A percentile compares a stretch with the other conserved stretches of the same genome.
These are phyloP conservation scores for Laupala kohalensis DNA, from an alignment of 1,140 invertebrate genomes.

Conservation along the genomic window DNA sequence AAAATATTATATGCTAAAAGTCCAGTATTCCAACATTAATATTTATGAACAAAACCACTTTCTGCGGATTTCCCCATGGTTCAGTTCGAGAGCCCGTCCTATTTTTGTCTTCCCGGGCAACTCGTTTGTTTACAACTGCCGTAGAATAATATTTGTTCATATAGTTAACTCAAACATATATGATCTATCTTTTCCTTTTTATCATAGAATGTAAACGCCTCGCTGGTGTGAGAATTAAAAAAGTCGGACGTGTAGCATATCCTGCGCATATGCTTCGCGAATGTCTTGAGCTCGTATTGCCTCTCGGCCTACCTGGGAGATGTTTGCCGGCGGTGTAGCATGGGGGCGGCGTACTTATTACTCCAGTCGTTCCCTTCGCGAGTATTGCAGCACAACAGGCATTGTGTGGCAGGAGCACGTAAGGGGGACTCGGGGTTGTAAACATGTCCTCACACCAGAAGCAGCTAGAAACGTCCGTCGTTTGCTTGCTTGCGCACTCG, in stretches of 20 bases:
- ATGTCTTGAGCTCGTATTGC: not conserved
- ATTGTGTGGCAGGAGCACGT: not conserved
- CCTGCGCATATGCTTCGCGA: not conserved
- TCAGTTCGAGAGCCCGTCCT: no score
- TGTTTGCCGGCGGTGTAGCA: not conserved
- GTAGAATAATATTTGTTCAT: no score
- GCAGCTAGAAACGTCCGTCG: no score
- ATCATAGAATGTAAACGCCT: not conserved
- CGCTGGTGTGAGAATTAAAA: not conserved
- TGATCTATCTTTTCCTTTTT: no score
- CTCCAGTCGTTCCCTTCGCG: not conserved
- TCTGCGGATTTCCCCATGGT: no score
- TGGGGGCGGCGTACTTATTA: not conserved
- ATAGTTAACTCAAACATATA: no score
- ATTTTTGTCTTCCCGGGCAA: no score
- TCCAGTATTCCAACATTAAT: no score
- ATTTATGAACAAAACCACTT: no score
- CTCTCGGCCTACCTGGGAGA: not conserved
- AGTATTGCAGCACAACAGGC: not conserved
- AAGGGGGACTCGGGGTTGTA: not conserved
- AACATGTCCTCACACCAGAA: no score
- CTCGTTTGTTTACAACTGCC: no score
- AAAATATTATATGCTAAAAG: no score
- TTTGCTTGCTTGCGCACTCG: not conserved
- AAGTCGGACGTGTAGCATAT: not conserved